Evolutionary conservation across 2,888 invertebrate genomes (phyloP).

Genomic region (Rambutsinella grinnellia): DNA sequence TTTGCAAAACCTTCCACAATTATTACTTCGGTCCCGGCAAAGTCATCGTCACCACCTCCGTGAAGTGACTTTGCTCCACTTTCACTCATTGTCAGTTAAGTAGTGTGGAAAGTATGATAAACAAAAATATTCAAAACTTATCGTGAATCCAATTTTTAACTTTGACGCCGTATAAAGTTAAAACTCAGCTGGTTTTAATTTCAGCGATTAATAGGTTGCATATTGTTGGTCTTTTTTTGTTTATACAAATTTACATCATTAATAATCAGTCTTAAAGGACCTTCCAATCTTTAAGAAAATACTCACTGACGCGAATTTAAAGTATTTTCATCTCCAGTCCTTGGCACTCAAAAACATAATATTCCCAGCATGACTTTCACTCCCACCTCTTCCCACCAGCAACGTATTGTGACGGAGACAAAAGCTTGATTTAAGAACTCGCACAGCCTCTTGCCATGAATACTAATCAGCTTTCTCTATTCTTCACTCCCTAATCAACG

Average conservation of each 20-base stretch:
- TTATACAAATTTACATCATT: too few relatives aligned
- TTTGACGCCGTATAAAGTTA: not conserved
- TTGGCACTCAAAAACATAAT: too few relatives aligned
- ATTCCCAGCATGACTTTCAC: too few relatives aligned
- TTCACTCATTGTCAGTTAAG: conserved; percentile 54
- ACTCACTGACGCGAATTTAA: too few relatives aligned
- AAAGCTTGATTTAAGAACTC: conserved; percentile 38
- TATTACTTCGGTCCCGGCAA: conserved; percentile 55
- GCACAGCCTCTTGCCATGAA: conserved; percentile 33
- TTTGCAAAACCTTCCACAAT: conserved; percentile 62
- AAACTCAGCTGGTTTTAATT: not conserved
- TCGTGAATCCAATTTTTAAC: too few relatives aligned
- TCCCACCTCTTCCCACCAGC: too few relatives aligned
- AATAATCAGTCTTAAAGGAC: too few relatives aligned
- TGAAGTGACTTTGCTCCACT: conserved; percentile 20
- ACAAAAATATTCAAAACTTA: not conserved
- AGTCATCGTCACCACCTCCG: conserved; percentile 44
- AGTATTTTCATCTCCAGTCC: too few relatives aligned
- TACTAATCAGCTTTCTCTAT: conserved; percentile 21
- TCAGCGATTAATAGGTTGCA: too few relatives aligned
- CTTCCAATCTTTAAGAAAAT: too few relatives aligned
- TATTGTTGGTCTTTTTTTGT: too few relatives aligned
- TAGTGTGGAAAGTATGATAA: not conserved
- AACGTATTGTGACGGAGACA: not conserved
- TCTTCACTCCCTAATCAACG: too few relatives aligned